phyloP scores from a whole-genome alignment of 2,888 invertebrate genomes.

The Buathra laborator region DNA sequence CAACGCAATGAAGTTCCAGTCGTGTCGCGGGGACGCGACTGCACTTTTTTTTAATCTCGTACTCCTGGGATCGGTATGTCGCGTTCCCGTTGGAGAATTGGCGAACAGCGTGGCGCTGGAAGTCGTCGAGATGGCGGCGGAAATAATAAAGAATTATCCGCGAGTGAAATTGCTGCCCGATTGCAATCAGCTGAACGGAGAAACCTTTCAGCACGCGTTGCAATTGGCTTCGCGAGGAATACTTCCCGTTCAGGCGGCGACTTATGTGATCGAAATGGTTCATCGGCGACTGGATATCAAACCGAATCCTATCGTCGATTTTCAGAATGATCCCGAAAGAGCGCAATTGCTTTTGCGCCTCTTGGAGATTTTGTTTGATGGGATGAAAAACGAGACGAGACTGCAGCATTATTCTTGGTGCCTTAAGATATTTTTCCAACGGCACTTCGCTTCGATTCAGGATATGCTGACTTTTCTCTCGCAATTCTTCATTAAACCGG shows the following conservation, averaged over 20 bases:
- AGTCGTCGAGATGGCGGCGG: constrained; percentile 80
- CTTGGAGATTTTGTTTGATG: constrained; percentile 81
- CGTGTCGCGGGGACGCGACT: constrained; percentile 78
- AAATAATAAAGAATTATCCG: constrained; percentile 79
- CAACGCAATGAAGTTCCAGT: constrained; percentile 77
- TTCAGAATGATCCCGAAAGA: constrained; percentile 77
- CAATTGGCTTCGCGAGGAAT: constrained; percentile 76
- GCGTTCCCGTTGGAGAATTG: constrained; percentile 80
- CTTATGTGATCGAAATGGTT: constrained; percentile 83
- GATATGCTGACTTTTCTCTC: constrained; percentile 80
- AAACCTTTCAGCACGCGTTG: constrained; percentile 79
- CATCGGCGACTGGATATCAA: constrained; percentile 81
- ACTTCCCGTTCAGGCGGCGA: constrained; percentile 81
- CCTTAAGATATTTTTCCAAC: constrained; percentile 81
- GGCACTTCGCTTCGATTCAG: constrained; percentile 78
- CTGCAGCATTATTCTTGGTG: constrained; percentile 81
- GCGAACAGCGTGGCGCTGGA: constrained; percentile 76
- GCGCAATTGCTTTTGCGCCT: constrained; percentile 78
- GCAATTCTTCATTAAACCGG: constrained; percentile 79
- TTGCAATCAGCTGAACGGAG: constrained; percentile 80
- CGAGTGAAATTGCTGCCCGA: constrained; percentile 74
- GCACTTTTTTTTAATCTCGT: constrained; percentile 82
- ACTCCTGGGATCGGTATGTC: constrained; percentile 81
- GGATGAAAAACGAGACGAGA: constrained; percentile 73
- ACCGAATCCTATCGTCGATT: constrained; percentile 76